Percentiles rank a stretch among this genome's conserved stretches.
Conservation (phyloP, 2,113 vertebrate genomes). For the Actinemys pallida region DNA sequence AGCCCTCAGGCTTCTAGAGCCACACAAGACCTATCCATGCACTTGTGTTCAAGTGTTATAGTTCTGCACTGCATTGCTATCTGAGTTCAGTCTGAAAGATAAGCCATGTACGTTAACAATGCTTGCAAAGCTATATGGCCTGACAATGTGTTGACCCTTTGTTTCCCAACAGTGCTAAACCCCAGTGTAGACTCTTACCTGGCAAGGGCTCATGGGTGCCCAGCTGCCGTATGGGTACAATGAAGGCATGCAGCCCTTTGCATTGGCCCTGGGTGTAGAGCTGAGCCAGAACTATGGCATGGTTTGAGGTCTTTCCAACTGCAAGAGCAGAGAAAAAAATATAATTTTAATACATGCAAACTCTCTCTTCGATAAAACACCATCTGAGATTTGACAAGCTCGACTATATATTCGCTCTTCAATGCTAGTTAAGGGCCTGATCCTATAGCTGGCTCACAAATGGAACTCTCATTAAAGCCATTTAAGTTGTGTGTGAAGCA, state of each 20-base stretch:
- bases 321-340: slow-evolving; percentile 13
- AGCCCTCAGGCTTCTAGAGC: neutral
- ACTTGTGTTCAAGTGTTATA: rapidly evolving
- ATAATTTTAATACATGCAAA: neutral
- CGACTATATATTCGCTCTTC: neutral
- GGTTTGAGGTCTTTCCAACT: slow-evolving; percentile 98
- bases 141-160: neutral
- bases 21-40: neutral
- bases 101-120: neutral
- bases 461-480: neutral
- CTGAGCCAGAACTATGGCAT: slow-evolving; percentile 96
- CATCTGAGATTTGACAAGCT: neutral
- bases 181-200: slow-evolving; percentile 78
- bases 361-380: neutral
- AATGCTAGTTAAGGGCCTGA: rapidly evolving
- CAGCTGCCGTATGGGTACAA: slow-evolving; percentile 91
- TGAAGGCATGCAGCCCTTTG: slow-evolving; percentile 94
- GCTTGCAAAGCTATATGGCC: neutral
- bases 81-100: neutral
- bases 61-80: neutral
- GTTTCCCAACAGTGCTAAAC: neutral
- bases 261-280: slow-evolving; percentile 91
- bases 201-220: slow-evolving; percentile 92
- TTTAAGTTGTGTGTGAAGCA: neutral
- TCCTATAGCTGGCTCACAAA: neutral